These are phyloP conservation scores for Aurelia aurita DNA, from an alignment of 30 jellyfish, hydroid and myxozoan species.

Conservation along the genomic window DNA sequence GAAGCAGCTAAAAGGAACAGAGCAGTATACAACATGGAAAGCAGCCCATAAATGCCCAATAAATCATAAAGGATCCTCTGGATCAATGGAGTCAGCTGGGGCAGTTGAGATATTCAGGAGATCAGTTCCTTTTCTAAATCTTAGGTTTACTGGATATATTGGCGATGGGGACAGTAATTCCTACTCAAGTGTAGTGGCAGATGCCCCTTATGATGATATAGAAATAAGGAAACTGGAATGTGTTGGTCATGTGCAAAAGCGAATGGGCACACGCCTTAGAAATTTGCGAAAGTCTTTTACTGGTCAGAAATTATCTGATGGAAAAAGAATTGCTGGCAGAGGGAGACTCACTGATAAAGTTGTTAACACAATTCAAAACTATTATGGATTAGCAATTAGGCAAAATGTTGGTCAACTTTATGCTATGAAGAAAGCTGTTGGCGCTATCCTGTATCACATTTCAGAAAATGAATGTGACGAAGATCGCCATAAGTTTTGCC, in stretches of 20 bases:
- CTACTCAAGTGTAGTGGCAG: neutral
- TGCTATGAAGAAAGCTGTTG: slow-evolving; percentile 67
- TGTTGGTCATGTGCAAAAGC: slow-evolving; percentile 70
- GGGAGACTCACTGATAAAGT: slow-evolving; percentile 58
- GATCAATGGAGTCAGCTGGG: no score
- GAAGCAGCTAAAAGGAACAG: no score
- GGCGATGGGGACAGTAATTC: no score
- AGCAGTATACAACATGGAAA: no score
- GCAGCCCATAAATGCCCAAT: no score
- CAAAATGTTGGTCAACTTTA: slow-evolving; percentile 50
- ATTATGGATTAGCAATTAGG: slow-evolving; percentile 66
- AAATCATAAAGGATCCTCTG: neutral
- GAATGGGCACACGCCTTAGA: slow-evolving; percentile 65
- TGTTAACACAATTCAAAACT: slow-evolving; percentile 48
- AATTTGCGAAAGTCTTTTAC: slow-evolving; percentile 7
- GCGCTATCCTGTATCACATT: no score
- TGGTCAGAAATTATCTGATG: slow-evolving; percentile 44
- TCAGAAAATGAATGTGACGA: no score
- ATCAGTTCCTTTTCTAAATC: neutral
- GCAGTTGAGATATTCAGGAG: slow-evolving; percentile 1
- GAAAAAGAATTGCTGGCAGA: slow-evolving; percentile 60
- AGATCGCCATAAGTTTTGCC: no score
- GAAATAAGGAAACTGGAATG: slow-evolving; percentile 42
- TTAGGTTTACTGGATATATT: slow-evolving; percentile 13
- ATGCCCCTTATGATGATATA: slow-evolving; percentile 2